Base-by-base conservation (phyloP, 1,140 invertebrate species). In the Drosophila athabasca region DNA sequence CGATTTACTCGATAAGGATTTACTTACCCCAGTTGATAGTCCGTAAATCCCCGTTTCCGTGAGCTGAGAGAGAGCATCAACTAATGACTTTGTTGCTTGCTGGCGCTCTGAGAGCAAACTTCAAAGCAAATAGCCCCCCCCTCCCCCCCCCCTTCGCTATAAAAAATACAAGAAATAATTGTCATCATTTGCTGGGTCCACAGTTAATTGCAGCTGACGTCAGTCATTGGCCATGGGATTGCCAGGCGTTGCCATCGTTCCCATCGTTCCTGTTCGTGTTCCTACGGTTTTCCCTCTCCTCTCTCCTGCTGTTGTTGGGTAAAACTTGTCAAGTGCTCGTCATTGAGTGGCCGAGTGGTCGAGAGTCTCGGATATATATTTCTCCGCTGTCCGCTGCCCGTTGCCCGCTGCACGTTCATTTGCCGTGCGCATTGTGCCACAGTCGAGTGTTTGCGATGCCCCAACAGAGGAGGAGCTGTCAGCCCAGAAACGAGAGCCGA, bases 391-490 rank as follows among this genome's bases (percentile, higher is more conserved):
- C 45, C 15, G 45, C 45, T 58, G 19, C 9, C 29, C 31, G 48
- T n/a, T 48, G 26, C 24, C 45, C 29, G 48, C 50, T 73, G 69
- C 51, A 62, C 71, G 76, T 76, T 76, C 74, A 81, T 72, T 84
- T 85, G 60, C 59, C 62, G 75, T 39, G 73, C 68, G 61, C 82
- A 87, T 87, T 87, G 81, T 84, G 64, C 49, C 11, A 69, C 69
- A 71, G 57, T 87, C 68, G 87, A 85, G 81, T 85, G 81, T 82
- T 87, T 87, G 78, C 74, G 65, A 52, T 62, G 49, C 41, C 69
- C 51, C 69, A 85, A 85, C 81, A 85, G 87, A 85, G 35, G 87
- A 85, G 35, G 8, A 78, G 82, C 69, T 82, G 82, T 85, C 81
- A 87, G 62, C 49, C 57, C 68, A 62, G 52, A 55, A 72, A 55